phyloP scores from a whole-genome alignment of 2,888 invertebrate genomes.

The Melieria omissa region DNA sequence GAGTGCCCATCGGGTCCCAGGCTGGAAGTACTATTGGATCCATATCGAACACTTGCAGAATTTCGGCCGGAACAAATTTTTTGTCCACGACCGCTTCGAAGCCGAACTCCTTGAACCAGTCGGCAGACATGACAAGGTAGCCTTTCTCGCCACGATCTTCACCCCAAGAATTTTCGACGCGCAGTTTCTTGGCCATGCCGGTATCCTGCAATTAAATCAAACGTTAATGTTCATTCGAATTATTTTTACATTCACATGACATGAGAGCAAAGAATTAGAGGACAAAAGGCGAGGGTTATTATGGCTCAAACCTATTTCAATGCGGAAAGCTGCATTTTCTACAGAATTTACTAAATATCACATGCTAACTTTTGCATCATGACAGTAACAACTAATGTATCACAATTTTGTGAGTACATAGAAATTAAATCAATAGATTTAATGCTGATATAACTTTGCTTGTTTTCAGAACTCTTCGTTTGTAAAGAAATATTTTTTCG shows the following conservation, averaged over 20 bases:
- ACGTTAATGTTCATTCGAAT: neutral
- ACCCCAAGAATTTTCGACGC: slow-evolving; percentile 94
- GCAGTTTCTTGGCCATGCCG: slow-evolving; percentile 78
- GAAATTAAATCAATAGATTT: too few relatives aligned
- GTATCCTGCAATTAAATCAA: slow-evolving; percentile 67
- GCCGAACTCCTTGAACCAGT: slow-evolving; percentile 90
- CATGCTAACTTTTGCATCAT: neutral
- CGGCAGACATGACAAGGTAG: slow-evolving; percentile 82
- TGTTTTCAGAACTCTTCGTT: too few relatives aligned
- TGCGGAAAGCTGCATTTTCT: neutral
- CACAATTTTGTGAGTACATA: too few relatives aligned
- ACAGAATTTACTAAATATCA: neutral
- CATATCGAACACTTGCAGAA: slow-evolving; percentile 80
- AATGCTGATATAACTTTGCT: too few relatives aligned
- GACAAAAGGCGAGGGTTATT: too few relatives aligned
- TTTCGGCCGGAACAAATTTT: slow-evolving; percentile 79
- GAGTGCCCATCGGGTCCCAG: slow-evolving; percentile 94
- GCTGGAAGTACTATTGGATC: slow-evolving; percentile 84
- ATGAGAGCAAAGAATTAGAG: neutral
- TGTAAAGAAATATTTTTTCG: too few relatives aligned
- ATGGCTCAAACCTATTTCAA: too few relatives aligned
- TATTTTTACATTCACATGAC: neutral
- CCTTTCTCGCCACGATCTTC: slow-evolving; percentile 90
- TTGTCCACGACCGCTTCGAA: slow-evolving; percentile 91
- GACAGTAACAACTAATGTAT: too few relatives aligned